These are phyloP conservation scores for Pluvialis apricaria DNA, from an alignment of 2,113 vertebrate genomes.

Conservation along the genomic window DNA sequence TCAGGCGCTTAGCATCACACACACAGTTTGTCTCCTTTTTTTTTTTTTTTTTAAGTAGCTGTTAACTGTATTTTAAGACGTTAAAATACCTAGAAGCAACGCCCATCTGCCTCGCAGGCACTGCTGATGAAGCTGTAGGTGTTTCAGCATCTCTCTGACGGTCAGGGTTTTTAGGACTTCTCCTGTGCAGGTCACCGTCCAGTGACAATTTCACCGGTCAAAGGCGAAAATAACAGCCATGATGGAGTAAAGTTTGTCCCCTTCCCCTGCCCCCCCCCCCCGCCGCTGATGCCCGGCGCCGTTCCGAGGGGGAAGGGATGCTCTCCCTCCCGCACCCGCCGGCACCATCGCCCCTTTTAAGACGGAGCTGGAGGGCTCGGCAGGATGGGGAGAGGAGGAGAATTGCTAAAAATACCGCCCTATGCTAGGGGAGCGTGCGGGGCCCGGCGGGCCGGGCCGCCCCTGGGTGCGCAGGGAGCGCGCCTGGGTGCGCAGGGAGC, in stretches of 20 bases:
- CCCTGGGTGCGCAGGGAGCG: constrained; percentile 24
- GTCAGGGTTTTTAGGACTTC: rapidly evolving
- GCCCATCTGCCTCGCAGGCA: rapidly evolving
- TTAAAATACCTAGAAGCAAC: no score
- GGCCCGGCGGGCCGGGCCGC: not conserved
- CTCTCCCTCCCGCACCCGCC: not conserved
- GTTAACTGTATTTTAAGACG: not conserved
- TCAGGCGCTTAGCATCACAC: not conserved
- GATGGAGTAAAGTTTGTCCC: not conserved
- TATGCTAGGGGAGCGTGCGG: not conserved
- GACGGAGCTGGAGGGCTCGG: not conserved
- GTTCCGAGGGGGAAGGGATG: not conserved
- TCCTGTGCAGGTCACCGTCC: not conserved
- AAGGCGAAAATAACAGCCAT: not conserved
- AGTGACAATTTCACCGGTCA: not conserved
- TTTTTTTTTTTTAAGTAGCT: not conserved
- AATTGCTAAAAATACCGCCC: constrained; percentile 28
- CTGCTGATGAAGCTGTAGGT: not conserved
- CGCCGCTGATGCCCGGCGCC: not conserved
- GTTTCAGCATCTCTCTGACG: not conserved
- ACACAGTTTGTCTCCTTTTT: not conserved
- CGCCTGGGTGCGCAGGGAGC: constrained; percentile 2
- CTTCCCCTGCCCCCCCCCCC: not conserved
- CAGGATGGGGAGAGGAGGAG: constrained; percentile 10
- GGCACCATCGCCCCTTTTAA: not conserved